Conservation (phyloP, 2,888 invertebrate genomes). For the Ecdyonurus torrentis region DNA sequence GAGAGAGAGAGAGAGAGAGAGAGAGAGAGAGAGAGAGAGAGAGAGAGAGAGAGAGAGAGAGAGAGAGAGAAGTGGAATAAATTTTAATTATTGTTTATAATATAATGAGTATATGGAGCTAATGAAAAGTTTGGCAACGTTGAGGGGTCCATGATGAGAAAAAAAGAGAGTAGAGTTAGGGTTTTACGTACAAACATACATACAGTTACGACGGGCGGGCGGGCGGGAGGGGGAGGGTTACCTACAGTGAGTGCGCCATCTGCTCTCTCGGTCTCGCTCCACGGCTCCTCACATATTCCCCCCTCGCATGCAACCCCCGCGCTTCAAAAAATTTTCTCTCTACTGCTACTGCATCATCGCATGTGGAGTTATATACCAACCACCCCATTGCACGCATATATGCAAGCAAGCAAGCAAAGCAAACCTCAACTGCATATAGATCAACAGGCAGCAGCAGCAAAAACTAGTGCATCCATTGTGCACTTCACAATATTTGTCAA, state of each 20-base stretch:
- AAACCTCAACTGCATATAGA: background rate
- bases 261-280: conserved; percentile 2
- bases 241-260: background rate
- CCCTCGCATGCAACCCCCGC: background rate
- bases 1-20: no score
- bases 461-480: no score
- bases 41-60: no score
- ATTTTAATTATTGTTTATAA: no score
- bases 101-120: background rate
- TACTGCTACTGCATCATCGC: no score
- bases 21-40: no score
- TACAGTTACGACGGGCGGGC: background rate
- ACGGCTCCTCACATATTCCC: background rate
- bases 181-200: no score
- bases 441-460: no score
- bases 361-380: no score
- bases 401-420: background rate
- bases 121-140: background rate
- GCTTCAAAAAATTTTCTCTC: no score
- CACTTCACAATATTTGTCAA: no score
- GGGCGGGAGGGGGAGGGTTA: background rate
- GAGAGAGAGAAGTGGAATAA: no score
- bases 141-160: background rate
- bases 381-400: background rate
- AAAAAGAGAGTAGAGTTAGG: background rate